Evolutionary conservation across 2,888 invertebrate genomes (phyloP).

Genomic region (Eupithecia vulgata): DNA sequence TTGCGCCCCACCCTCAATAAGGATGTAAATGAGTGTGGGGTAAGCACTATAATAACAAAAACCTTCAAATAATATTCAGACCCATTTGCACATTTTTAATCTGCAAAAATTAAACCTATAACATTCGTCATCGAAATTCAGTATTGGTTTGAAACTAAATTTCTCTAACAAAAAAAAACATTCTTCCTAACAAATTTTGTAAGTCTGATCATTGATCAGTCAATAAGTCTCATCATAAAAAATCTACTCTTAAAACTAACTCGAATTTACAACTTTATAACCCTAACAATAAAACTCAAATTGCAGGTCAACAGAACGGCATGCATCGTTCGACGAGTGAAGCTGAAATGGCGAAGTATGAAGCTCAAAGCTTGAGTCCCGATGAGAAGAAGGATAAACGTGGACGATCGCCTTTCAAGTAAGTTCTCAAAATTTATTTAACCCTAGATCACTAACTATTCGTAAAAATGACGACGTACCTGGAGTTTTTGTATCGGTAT

Average conservation of each 20-base stretch:
- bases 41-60: too few species aligned
- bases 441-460: not conserved
- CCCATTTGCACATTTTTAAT: not conserved
- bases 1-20: too few species aligned
- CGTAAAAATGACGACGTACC: too few species aligned
- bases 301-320: slow-evolving; percentile 71
- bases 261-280: not conserved
- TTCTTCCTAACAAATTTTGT: not conserved
- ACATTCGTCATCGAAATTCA: not conserved
- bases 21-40: too few species aligned
- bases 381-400: slow-evolving; percentile 90
- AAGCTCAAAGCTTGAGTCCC: slow-evolving; percentile 66
- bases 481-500: too few species aligned
- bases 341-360: slow-evolving; percentile 89
- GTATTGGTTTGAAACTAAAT: not conserved
- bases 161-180: not conserved
- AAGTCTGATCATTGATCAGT: too few species aligned
- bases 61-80: not conserved
- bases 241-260: not conserved
- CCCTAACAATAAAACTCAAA: slow-evolving; percentile 10
- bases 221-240: too few species aligned
- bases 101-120: not conserved
- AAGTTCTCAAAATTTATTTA: slow-evolving; percentile 47
- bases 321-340: slow-evolving; percentile 91
- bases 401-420: slow-evolving; percentile 96